These are phyloP conservation scores for Fabriciana adippe DNA, from an alignment of 2,888 invertebrate genomes.

Conservation along the genomic window DNA sequence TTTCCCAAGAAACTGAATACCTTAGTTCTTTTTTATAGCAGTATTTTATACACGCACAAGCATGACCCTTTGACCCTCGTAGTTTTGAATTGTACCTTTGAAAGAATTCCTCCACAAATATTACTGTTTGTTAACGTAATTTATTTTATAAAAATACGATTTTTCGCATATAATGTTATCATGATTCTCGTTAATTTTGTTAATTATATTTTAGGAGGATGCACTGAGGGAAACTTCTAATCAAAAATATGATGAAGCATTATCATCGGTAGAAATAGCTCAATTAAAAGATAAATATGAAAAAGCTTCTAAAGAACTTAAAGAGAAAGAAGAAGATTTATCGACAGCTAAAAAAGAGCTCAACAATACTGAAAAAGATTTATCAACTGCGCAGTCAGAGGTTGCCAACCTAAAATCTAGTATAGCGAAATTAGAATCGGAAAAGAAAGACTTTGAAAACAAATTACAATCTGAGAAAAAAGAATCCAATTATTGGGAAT, in stretches of 20 bases:
- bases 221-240: constrained; percentile 70
- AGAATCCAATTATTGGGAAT: constrained; percentile 85
- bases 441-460: constrained; percentile 84
- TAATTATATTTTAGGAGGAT: constrained; percentile 59
- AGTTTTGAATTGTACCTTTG: neutral
- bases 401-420: constrained; percentile 67
- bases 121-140: no score
- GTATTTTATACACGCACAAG: constrained; percentile 8
- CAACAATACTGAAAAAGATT: constrained; percentile 74
- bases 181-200: constrained; percentile 19
- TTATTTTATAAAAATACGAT: no score
- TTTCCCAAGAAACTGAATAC: constrained; percentile 3
- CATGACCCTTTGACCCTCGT: constrained; percentile 22
- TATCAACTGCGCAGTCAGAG: constrained; percentile 68
- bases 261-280: constrained; percentile 75
- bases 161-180: no score
- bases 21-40: constrained; percentile 3
- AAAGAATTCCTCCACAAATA: neutral
- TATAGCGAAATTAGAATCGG: constrained; percentile 70
- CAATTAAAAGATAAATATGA: constrained; percentile 76
- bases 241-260: constrained; percentile 74
- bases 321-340: constrained; percentile 67
- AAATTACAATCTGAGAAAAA: constrained; percentile 83
- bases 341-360: constrained; percentile 58
- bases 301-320: constrained; percentile 58